Conservation (phyloP, 2,888 invertebrate species). For the Liodrosophila aerea region DNA sequence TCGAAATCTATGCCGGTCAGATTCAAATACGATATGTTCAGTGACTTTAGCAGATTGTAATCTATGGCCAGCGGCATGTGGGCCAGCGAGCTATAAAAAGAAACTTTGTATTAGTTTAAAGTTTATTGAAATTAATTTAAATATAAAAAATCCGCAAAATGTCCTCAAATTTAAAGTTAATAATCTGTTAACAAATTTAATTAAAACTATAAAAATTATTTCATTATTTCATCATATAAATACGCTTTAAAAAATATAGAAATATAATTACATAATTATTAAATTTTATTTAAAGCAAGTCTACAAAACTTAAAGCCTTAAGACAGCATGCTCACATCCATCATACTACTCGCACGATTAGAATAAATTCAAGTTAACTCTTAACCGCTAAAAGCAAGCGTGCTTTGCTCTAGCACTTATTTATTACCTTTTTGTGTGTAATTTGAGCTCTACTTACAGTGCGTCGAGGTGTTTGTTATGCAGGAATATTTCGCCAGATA, state of each 20-base stretch:
- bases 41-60: constrained; percentile 61
- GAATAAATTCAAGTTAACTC: constrained; percentile 26
- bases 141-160: too few relatives aligned
- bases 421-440: constrained; percentile 11
- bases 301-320: neutral
- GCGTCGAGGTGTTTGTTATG: constrained; percentile 82
- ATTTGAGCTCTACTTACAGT: constrained; percentile 82
- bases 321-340: neutral
- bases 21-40: constrained; percentile 82
- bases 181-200: too few relatives aligned
- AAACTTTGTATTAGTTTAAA: neutral
- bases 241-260: too few relatives aligned
- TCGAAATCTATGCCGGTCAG: constrained; percentile 84
- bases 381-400: constrained; percentile 25
- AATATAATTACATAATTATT: too few relatives aligned
- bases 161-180: too few relatives aligned
- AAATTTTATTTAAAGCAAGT: constrained; percentile 14
- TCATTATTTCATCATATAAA: too few relatives aligned
- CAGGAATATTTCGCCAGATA: constrained; percentile 82
- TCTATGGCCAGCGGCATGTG: constrained; percentile 80
- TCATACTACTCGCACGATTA: constrained; percentile 10
- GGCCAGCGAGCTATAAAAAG: constrained; percentile 80
- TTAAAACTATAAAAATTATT: too few relatives aligned
- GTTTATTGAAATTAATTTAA: neutral
- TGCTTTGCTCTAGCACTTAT: too few relatives aligned